A percentile compares a stretch with the other conserved stretches of the same genome.
Conservation (phyloP, 2,113 vertebrate genomes). For the Porphyrio hochstetteri region DNA sequence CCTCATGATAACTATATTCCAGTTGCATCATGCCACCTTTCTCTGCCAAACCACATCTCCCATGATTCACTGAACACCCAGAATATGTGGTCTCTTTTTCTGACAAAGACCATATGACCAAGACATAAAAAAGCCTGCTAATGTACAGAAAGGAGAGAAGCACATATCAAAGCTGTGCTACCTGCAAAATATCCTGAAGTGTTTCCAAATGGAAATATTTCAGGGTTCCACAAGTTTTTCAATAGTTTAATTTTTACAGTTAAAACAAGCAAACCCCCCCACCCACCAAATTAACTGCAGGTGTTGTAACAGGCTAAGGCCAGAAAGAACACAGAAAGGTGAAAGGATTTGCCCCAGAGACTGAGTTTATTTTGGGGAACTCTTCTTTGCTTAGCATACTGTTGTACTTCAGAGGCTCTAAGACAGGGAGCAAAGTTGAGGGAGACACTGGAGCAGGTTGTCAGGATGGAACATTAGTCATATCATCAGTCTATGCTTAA, state of each 20-base stretch:
- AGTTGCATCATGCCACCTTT: neutral
- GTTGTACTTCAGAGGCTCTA: neutral
- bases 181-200: neutral
- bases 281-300: neutral
- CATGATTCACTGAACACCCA: neutral
- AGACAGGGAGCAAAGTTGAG: neutral
- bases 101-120: neutral
- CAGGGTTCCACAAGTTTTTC: neutral
- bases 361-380: neutral
- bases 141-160: neutral
- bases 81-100: neutral
- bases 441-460: neutral
- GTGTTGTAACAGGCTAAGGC: neutral
- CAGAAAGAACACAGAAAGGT: neutral
- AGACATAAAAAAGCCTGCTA: neutral
- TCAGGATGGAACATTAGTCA: conserved; percentile 8
- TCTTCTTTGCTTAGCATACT: neutral
- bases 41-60: neutral
- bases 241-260: neutral
- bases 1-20: neutral
- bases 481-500: neutral
- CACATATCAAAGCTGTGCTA: neutral
- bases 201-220: neutral
- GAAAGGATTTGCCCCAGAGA: neutral
- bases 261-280: neutral